A percentile compares a stretch with the other conserved stretches of the same genome.
Conservation (phyloP, 2,888 invertebrate genomes). For the Synanthedon myopaeformis region DNA sequence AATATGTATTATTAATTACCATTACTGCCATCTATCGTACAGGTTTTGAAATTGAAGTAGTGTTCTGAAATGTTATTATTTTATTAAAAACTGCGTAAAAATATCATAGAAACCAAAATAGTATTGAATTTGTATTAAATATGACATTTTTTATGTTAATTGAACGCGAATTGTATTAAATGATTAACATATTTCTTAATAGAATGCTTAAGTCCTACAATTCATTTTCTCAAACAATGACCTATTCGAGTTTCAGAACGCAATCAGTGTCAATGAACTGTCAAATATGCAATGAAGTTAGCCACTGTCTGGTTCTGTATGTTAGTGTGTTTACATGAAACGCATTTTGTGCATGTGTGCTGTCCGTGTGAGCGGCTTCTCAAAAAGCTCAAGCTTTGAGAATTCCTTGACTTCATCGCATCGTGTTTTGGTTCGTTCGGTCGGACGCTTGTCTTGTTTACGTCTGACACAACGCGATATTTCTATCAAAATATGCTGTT, state of each 20-base stretch:
- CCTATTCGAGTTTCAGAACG: constrained; percentile 20
- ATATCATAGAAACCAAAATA: too few relatives aligned
- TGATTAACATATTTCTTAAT: neutral
- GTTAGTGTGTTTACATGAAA: constrained; percentile 23
- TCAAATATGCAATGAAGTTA: constrained; percentile 57
- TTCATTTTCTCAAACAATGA: neutral
- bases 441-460: constrained; percentile 27
- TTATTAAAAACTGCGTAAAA: neutral
- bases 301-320: constrained; percentile 39
- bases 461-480: constrained; percentile 9
- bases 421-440: constrained; percentile 18
- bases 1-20: neutral
- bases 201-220: neutral
- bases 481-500: constrained; percentile 13
- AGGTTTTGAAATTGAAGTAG: constrained; percentile 10
- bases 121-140: neutral
- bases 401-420: constrained; percentile 2
- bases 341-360: constrained; percentile 28
- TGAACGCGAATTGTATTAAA: neutral
- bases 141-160: neutral
- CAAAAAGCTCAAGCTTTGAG: constrained; percentile 9
- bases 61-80: neutral
- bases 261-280: constrained; percentile 53
- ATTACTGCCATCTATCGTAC: constrained; percentile 15
- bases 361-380: constrained; percentile 34